Evolutionary conservation across 2,113 vertebrate species (phyloP), one percentile per base, ranked within the genome.

Genomic region (Clarias gariepinus): DNA sequence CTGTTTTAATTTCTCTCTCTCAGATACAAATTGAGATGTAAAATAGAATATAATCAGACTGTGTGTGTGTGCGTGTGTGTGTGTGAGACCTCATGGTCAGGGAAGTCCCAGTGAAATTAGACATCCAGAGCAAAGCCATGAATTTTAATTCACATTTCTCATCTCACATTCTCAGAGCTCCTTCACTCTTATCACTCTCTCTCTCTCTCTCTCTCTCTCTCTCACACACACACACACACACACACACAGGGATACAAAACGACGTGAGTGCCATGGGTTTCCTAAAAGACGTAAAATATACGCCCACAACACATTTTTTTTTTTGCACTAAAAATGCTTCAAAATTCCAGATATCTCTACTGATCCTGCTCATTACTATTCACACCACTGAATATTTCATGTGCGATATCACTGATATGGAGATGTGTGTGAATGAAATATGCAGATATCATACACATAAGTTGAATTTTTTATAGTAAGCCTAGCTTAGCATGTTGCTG

Each of bases 131-230:
- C 36, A 83, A 83, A 74, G 90, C 90, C 91, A 93, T 94, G 91
- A 91, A 93, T 92, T 91, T 92, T 89, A 94, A 94, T 93, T 91
- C 86, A 85, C 92, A 92, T 91, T 90, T 87, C 87, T 93, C 90
- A 88, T 76, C 57, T 64, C 83, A 63, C 41, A 64, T 77, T 77
- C 63, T 69, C 53, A 23, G 47, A 81, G 53, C 55, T 61, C 1
- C 23, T 81, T 19, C 10, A 11, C 78, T 85, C n/a, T 85, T 81
- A 86, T 81, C 55, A 86, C 66, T n/a, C 73, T 11, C 28, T 18
- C 55, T 21, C 55, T 60, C 55, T 58, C 55, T 19, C n/a, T 57
- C 76, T 55, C 76, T 30, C n/a, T 21, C 55, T 23, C 55, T 18
- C 63, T 3, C 81, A n/a, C 55, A 30, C 85, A 28, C 58, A 41